Evolutionary conservation across 1,140 invertebrate genomes (phyloP).

Genomic region (Archegozetes longisetosus): DNA sequence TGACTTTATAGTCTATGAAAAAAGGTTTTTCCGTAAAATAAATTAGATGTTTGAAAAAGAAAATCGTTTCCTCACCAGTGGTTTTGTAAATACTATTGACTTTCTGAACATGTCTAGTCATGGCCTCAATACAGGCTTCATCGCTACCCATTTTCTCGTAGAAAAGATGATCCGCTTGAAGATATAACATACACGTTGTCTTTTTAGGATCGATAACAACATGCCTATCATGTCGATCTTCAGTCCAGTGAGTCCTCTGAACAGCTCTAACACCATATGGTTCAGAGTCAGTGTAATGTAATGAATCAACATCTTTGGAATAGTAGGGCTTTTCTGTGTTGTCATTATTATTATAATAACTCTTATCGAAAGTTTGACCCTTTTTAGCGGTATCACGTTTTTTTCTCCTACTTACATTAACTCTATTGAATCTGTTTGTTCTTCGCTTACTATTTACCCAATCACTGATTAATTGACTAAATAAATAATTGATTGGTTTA

Average conservation of each 20-base stretch:
- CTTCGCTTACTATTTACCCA: background rate
- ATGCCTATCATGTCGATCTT: slow-evolving; percentile 31
- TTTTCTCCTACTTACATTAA: no score
- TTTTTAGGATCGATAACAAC: slow-evolving; percentile 55
- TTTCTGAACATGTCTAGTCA: slow-evolving; percentile 81
- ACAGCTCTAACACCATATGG: slow-evolving; percentile 22
- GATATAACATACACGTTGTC: slow-evolving; percentile 66
- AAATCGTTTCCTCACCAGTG: slow-evolving; percentile 67
- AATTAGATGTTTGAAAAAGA: no score
- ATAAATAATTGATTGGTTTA: background rate
- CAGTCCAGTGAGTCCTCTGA: slow-evolving; percentile 21
- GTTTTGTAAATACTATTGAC: slow-evolving; percentile 80
- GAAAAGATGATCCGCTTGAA: slow-evolving; percentile 88
- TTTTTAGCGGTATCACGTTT: background rate
- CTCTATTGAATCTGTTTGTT: no score
- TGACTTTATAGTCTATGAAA: no score
- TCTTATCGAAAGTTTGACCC: background rate
- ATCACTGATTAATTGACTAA: background rate
- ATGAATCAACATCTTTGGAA: slow-evolving; percentile 20
- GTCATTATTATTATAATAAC: background rate
- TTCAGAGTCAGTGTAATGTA: slow-evolving; percentile 20
- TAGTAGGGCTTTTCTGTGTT: slow-evolving; percentile 4
- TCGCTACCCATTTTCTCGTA: slow-evolving; percentile 78
- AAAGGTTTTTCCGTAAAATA: no score
- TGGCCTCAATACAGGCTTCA: slow-evolving; percentile 84